A percentile compares a stretch with the other conserved stretches of the same genome.
phyloP scores from a whole-genome alignment of 2,113 vertebrate species.

The Lichenostomus cassidix region DNA sequence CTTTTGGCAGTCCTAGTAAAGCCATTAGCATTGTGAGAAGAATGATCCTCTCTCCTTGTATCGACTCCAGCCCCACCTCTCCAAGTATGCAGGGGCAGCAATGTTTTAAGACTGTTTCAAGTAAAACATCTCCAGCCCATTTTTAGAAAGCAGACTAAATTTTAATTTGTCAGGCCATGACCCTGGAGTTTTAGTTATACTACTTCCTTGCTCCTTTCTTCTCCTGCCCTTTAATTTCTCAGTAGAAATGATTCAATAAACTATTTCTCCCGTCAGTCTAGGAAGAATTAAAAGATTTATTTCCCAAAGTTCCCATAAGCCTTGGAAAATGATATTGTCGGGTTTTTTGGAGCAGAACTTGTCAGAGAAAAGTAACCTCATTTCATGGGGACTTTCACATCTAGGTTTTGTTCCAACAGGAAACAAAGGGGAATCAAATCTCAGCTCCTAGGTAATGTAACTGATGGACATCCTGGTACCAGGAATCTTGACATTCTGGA shows the following conservation, averaged over 20 bases:
- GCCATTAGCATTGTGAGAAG: not conserved
- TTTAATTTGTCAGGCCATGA: slow-evolving; percentile 27
- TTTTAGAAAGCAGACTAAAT: slow-evolving; percentile 34
- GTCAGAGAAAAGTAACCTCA: slow-evolving; percentile 24
- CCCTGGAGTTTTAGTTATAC: slow-evolving; percentile 57
- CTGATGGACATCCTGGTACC: not conserved
- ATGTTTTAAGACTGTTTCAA: not conserved
- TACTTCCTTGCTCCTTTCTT: not conserved
- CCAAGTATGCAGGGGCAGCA: not conserved
- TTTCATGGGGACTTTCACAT: slow-evolving; percentile 51
- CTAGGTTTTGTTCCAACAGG: slow-evolving; percentile 27
- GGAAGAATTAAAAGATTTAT: slow-evolving; percentile 54
- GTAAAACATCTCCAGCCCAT: not conserved
- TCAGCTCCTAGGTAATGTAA: not conserved
- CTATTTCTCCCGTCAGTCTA: slow-evolving; percentile 22
- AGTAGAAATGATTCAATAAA: slow-evolving; percentile 58
- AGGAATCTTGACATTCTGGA: slow-evolving; percentile 1
- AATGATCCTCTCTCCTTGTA: not conserved
- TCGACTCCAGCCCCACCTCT: not conserved
- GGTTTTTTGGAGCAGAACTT: slow-evolving; percentile 62
- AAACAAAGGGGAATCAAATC: slow-evolving; percentile 39
- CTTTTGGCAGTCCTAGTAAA: slow-evolving; percentile 33
- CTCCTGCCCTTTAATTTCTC: slow-evolving; percentile 47
- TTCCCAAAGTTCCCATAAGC: slow-evolving; percentile 47
- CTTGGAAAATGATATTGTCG: slow-evolving; percentile 13